Evolutionary conservation across 2,888 invertebrate species (phyloP), one percentile per base, ranked within the genome.

Genomic region (Eupithecia dodoneata): DNA sequence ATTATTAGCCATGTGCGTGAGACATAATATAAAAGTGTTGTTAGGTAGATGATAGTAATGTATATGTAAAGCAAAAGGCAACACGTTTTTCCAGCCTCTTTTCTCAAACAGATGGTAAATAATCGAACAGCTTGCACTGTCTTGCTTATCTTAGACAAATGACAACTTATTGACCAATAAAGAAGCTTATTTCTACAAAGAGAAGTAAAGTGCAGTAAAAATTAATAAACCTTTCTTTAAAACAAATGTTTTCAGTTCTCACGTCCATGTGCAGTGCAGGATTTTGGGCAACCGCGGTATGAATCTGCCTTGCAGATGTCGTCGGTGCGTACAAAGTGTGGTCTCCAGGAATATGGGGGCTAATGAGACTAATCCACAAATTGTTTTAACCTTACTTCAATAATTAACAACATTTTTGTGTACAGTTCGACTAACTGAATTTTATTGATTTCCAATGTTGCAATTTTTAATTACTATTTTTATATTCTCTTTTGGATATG

Each of bases 301-400:
- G 89, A 92, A 93, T 94, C 92, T 94, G 94, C 84, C 84, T 86
- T 91, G 93, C 94, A 94, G 91, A 94, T 94, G 94, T 90, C 78
- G 83, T 80, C 90, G 91, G 90, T 83, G 84, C 81, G 85, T 88
- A 91, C 90, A 90, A 92, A 91, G 89, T 84, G 85, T 84, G n/a
- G 77, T 85, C 85, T 92, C 92, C 91, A 92, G 88, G 91, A 92
- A 93, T 87, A 87, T 88, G 85, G 71, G 69, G 66, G 69, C 72
- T 76, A 76, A 79, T 76, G 79, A 77, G 71, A 78, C 78, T 79
- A 65, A 76, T 78, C 65, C 69, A 67, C 69, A 67, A 73, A 44
- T 44, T 63, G 13, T 44, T 73, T 69, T 72, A 65, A 49, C 71
- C 69, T 73, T 71, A 69, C 55, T 59, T 59, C 10, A 13, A 18